Evolutionary conservation across 2,888 invertebrate species (phyloP).

Genomic region (Lypha dubia): DNA sequence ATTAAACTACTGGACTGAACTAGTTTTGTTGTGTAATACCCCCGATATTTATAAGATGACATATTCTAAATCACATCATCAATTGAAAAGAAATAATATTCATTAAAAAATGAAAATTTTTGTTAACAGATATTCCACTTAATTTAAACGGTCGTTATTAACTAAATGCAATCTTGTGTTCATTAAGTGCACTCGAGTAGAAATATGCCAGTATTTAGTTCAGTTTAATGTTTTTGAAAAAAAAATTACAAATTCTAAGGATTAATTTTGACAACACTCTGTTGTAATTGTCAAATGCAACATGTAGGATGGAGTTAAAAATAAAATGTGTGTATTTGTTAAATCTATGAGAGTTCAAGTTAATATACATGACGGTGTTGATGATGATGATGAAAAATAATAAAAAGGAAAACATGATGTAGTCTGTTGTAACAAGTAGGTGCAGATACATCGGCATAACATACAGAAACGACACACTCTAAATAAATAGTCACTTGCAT

Average conservation of each 20-base stretch:
- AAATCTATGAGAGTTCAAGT: conserved; percentile 45
- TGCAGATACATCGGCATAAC: conserved; percentile 40
- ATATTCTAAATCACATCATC: conserved; percentile 48
- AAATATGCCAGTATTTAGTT: conserved; percentile 41
- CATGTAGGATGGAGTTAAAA: conserved; percentile 62
- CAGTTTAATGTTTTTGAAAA: conserved; percentile 19
- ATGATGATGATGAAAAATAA: conserved; percentile 16
- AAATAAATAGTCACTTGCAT: conserved; percentile 53
- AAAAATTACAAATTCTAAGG: conserved; percentile 43
- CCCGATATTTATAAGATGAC: conserved; percentile 38
- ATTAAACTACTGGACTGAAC: conserved; percentile 34
- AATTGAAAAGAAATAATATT: conserved; percentile 12
- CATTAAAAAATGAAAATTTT: not conserved
- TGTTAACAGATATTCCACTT: conserved; percentile 29
- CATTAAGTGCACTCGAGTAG: conserved; percentile 14
- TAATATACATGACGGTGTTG: conserved; percentile 16
- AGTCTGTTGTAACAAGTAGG: conserved; percentile 39
- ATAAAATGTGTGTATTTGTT: conserved; percentile 35
- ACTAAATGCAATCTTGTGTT: conserved; percentile 41
- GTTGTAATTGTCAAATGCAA: conserved; percentile 63
- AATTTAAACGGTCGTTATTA: conserved; percentile 35
- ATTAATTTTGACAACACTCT: conserved; percentile 68
- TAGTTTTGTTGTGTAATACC: conserved; percentile 48
- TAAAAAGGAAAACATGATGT: conserved; percentile 24
- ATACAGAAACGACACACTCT: conserved; percentile 25